A percentile compares a stretch with the other conserved stretches of the same genome.
phyloP scores from a whole-genome alignment of 1,140 invertebrate species.

The Daktulosphaira vitifoliae region DNA sequence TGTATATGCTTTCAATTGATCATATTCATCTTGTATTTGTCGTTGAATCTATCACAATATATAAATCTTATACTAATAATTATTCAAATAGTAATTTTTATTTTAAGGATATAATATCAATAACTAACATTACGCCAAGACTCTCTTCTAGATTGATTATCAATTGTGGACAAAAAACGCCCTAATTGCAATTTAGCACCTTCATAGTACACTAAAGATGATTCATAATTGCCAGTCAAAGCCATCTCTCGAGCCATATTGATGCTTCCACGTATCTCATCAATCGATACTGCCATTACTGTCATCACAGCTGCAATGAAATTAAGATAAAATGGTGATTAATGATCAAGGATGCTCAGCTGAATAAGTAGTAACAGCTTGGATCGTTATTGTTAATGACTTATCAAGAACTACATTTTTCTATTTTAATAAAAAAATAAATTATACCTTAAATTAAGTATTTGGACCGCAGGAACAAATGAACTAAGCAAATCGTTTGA shows the following conservation, averaged over 20 bases:
- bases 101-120: no score
- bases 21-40: conserved; percentile 80
- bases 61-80: no score
- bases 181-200: conserved; percentile 86
- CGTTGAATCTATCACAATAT: conserved; percentile 91
- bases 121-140: conserved; percentile 77
- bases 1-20: conserved; percentile 76
- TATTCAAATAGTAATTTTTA: no score
- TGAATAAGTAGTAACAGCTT: not conserved
- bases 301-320: conserved; percentile 40
- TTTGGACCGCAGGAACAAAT: not conserved
- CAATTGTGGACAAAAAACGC: conserved; percentile 61
- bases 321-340: not conserved
- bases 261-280: conserved; percentile 84
- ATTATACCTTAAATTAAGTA: conserved; percentile 8
- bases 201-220: conserved; percentile 88
- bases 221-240: conserved; percentile 90
- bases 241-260: conserved; percentile 90
- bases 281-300: conserved; percentile 69
- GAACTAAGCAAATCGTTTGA: not conserved
- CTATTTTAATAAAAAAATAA: not conserved
- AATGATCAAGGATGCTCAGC: no score
- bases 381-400: not conserved
- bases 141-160: conserved; percentile 64
- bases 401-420: not conserved